Percentiles rank a stretch among this genome's conserved stretches.
These are phyloP conservation scores for Polypterus bichir DNA, from an alignment of 2,113 vertebrate genomes.

Conservation along the genomic window DNA sequence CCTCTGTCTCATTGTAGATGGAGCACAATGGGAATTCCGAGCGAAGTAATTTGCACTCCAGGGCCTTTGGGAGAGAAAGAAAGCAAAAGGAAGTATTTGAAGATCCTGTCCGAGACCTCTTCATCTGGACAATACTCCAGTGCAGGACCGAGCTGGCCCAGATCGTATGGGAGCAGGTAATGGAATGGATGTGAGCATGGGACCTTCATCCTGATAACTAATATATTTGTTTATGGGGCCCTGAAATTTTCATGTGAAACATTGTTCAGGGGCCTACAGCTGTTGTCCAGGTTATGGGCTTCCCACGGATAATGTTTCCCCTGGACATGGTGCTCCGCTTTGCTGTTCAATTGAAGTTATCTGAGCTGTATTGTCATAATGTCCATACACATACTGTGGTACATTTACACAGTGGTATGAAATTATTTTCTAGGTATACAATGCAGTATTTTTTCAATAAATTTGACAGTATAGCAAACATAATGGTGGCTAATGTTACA, in stretches of 20 bases:
- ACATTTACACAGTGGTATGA: no score
- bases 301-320: neutral
- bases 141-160: slow-evolving; percentile 73
- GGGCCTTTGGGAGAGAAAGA: neutral
- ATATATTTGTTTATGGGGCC: no score
- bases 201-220: neutral
- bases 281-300: neutral
- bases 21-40: slow-evolving; percentile 17
- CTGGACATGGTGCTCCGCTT: no score
- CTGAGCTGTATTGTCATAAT: no score
- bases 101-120: slow-evolving; percentile 67
- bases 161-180: slow-evolving; percentile 86
- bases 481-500: no score
- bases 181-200: neutral
- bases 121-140: slow-evolving; percentile 89
- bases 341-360: no score
- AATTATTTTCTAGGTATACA: no score
- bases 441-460: no score
- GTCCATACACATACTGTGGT: no score
- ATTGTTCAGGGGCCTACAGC: no score
- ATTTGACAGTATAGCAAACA: no score
- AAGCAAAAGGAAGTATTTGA: slow-evolving; percentile 12
- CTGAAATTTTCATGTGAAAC: no score
- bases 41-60: neutral
- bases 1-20: slow-evolving; percentile 19